Base-by-base conservation (phyloP, 2,797 vertebrate genomes). In the Aplochiton taeniatus region DNA sequence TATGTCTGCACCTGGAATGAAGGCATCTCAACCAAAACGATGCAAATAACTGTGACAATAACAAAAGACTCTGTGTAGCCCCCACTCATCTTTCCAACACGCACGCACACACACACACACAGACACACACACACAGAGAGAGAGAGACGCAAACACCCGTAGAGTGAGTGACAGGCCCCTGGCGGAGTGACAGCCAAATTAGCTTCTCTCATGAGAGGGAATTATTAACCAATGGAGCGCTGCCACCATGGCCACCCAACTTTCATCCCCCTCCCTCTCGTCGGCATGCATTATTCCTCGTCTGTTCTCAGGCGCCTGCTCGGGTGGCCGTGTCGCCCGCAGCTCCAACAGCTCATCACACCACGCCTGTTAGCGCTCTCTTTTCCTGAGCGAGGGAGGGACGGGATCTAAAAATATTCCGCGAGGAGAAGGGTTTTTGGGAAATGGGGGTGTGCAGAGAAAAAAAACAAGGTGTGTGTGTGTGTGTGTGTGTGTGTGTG, bases 281-380 rank as follows among this genome's bases (percentile, higher is more conserved):
- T 88, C 84, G 79, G 62, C 79, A 90, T 89, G 85, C 74, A 89
- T 85, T 83, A 87, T 90, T 88, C 63, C 73, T 75, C 74, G 74
- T 77, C 71, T 60, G 60, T 58, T 71, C 78, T 83, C 76, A 79
- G 17, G 42, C 16, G 42, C 13, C 56, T 58, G 31, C 31, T 19
- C 31, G 18, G 8, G n/a, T 13, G 7, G 55, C 41, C 11, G 66
- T 31, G 47, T 80, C 57, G 85, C 87, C 83, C 11, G 50, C 48
- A 84, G 86, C 85, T 55, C 54, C 41, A 61, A 74, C 69, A 77
- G 77, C 83, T 79, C 82, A 84, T 83, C 83, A 83, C 75, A 45
- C 55, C 5, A 43, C 12, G 72, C 68, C 80, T 84, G 83, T 86
- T 85, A 85, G 75, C 84, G 51, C 75, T 66, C 70, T 83, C 83